Base-by-base conservation (phyloP, 2,113 vertebrate species). In the Indicator maculatus region DNA sequence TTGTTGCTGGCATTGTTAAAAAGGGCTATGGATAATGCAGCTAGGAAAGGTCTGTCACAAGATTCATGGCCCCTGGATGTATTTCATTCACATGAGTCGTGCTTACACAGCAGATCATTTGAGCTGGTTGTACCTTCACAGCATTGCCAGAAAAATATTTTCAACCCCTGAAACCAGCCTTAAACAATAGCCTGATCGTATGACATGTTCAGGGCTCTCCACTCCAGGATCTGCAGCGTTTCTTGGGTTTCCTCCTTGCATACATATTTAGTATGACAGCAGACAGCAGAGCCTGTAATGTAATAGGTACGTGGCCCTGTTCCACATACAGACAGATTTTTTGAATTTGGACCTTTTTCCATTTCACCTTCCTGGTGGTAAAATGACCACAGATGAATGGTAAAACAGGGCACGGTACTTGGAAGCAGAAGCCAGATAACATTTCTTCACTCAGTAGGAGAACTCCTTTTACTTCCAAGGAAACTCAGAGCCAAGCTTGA, bases 91-190 rank as follows among this genome's bases (percentile, higher is more conserved):
- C 27, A 17, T 74, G 84, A 91, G 47, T 27, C 31, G 47, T 93
- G 92, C 93, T 96, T 94, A 93, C 73, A 61, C 85, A 91, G 94
- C 89, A 95, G 84, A 87, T 85, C 77, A 95, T 91, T 38, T 77
- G 75, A 93, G 75, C 81, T 94, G 89, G 1, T 79, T 92, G 83
- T 92, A 79, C 86, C 86, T 87, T 93, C 6, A 2, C 61, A 65
- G 58, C 0, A 0, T 74, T 86, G 80, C 77, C 74, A 82, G 81
- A 55, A 77, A 90, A 87, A 75, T 89, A 94, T 89, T 90, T 94
- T 89, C 74, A 63, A 81, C 24, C 50, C 31, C 55, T 93, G 36
- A 36, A 82, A 75, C 0, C 4, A 55, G 18, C 56, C 81, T 87
- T 87, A 82, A 89, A 84, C 91, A 96, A 90, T 73, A 89, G 58